Evolutionary conservation across 2,113 vertebrate genomes (phyloP), one percentile per base, ranked within the genome.

Genomic region (Progne subis): DNA sequence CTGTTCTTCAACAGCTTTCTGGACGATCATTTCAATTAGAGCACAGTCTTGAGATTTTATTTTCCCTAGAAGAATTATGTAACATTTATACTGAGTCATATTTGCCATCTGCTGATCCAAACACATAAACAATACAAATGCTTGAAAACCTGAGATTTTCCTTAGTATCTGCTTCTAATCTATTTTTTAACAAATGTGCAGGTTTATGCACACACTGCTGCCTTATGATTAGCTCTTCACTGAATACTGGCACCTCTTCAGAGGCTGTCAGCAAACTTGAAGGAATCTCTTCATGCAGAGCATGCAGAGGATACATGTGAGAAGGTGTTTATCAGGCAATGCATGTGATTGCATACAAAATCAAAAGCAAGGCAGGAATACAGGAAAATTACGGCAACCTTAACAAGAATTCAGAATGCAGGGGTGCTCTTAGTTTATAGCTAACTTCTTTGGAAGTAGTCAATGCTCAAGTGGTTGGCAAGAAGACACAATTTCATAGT

Each of bases 21-120:
- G 89, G 77, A 92, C 50, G 20, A 86, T 87, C 72, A 90, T 88
- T 95, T 95, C 92, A 95, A 93, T 92, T 92, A 95, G 86, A 92
- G 75, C 71, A 76, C 50, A 71, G 53, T 86, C 85, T 86, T 82
- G 77, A 95, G 96, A 93, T 88, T 95, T 96, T 92, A 60, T 96
- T 97, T 95, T 94, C 87, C 50, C 63, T 82, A 69, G 76, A 95
- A 92, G 77, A 95, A 95, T 95, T 94, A 91, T 92, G 68, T 94
- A 96, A 94, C 90, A 0, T 95, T 92, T 96, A 78, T 92, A 94
- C 85, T 95, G 94, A 95, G 90, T 95, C 95, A 97, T 91, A 95
- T 84, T 94, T 93, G 84, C 96, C 95, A 97, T 97, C 96, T 97
- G 96, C 85, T 91, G 84, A 95, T 82, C 87, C 82, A 81, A 90